These are phyloP conservation scores for Volucella zonaria DNA, from an alignment of 2,888 invertebrate species.

Conservation along the genomic window DNA sequence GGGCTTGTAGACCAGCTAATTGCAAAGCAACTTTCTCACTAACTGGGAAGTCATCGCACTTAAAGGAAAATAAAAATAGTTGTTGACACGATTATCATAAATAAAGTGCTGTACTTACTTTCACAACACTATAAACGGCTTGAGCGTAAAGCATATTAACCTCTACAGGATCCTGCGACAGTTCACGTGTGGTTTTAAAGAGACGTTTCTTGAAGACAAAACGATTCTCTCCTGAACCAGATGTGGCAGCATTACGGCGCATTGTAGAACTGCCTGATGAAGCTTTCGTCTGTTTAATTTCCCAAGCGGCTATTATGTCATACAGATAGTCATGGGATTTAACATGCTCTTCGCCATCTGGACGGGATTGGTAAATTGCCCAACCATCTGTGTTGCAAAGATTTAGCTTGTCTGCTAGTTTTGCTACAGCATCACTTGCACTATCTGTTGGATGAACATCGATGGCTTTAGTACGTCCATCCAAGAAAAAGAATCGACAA, in stretches of 20 bases:
- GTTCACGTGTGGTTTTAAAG: conserved; percentile 93
- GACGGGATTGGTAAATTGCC: conserved; percentile 96
- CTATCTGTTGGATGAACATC: conserved; percentile 97
- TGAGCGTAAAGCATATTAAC: conserved; percentile 96
- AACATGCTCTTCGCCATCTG: conserved; percentile 94
- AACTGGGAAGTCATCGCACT: conserved; percentile 97
- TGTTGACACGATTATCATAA: neutral
- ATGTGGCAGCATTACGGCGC: conserved; percentile 86
- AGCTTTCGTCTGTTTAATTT: conserved; percentile 87
- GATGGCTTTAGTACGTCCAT: conserved; percentile 96
- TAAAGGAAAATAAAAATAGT: conserved; percentile 74
- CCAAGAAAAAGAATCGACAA: conserved; percentile 96
- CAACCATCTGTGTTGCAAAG: conserved; percentile 94
- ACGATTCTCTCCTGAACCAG: conserved; percentile 93
- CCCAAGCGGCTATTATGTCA: conserved; percentile 97
- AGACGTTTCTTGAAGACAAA: conserved; percentile 96
- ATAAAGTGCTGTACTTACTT: conserved; percentile 84
- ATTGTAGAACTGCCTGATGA: conserved; percentile 84
- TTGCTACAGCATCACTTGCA: conserved; percentile 93
- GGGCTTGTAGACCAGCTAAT: conserved; percentile 95
- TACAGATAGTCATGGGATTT: conserved; percentile 95
- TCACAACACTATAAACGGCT: conserved; percentile 96
- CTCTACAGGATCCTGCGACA: conserved; percentile 97
- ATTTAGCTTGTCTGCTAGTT: conserved; percentile 94
- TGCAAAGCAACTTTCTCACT: conserved; percentile 97